A percentile compares a stretch with the other conserved stretches of the same genome.
Conservation (phyloP, 1,140 invertebrate genomes). For the Eulimnadia texana region DNA sequence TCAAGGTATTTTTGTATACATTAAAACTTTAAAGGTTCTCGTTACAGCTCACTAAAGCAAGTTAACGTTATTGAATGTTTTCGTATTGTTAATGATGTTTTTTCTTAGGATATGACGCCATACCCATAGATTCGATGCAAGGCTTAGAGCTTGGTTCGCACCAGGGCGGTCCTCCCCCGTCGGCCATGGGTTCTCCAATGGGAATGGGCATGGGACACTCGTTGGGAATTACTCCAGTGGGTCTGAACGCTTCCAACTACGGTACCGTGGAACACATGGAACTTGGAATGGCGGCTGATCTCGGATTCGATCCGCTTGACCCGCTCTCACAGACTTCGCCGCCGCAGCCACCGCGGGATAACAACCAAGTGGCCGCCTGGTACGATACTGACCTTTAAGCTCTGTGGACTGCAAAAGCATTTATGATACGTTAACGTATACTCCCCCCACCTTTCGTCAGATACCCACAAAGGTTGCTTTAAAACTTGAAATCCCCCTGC, state of each 20-base stretch:
- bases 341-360: conserved; percentile 67
- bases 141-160: conserved; percentile 73
- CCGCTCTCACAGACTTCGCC: conserved; percentile 41
- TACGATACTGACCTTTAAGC: conserved; percentile 85
- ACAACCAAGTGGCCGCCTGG: conserved; percentile 82
- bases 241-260: conserved; percentile 48
- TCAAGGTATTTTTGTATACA: too few species aligned
- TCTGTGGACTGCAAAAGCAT: too few species aligned
- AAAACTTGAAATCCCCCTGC: too few species aligned
- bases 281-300: conserved; percentile 53
- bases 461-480: too few species aligned
- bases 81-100: not conserved
- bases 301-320: conserved; percentile 68
- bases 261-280: conserved; percentile 73
- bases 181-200: not conserved
- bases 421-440: too few species aligned
- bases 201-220: conserved; percentile 6
- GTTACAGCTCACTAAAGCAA: not conserved
- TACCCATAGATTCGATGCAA: conserved; percentile 93
- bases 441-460: too few species aligned
- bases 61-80: not conserved
- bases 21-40: too few species aligned
- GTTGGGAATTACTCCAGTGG: not conserved
- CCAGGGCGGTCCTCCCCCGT: conserved; percentile 27
- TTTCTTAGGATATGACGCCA: conserved; percentile 74